Percentiles rank a stretch among this genome's conserved stretches.
phyloP scores from a whole-genome alignment of 2,113 vertebrate genomes.

The Pterophyllum scalare region DNA sequence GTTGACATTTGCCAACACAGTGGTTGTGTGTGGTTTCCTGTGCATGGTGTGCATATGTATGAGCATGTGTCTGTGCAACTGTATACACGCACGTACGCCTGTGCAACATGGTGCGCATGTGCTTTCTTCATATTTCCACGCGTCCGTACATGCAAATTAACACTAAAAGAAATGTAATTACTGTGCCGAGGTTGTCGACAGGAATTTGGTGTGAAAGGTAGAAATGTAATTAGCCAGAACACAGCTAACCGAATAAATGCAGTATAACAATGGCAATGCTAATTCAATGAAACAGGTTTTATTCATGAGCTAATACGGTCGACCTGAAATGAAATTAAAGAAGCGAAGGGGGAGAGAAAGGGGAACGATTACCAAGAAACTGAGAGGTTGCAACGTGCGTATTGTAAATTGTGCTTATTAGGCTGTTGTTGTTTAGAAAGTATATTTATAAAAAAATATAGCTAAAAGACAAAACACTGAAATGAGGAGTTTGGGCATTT shows the following conservation, averaged over 20 bases:
- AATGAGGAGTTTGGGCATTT: neutral
- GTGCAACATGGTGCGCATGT: neutral
- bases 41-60: neutral
- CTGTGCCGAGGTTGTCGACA: constrained; percentile 3
- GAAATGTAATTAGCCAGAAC: constrained; percentile 55
- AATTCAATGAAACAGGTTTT: constrained; percentile 35
- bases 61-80: constrained; percentile 15
- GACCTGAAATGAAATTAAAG: constrained; percentile 43
- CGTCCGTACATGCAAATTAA: constrained; percentile 24
- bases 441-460: neutral
- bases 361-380: constrained; percentile 9
- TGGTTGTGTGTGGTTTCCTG: constrained; percentile 8
- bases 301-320: constrained; percentile 29
- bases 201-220: constrained; percentile 24
- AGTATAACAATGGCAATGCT: constrained; percentile 31
- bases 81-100: neutral
- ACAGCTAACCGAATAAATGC: constrained; percentile 22
- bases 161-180: constrained; percentile 51
- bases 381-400: neutral
- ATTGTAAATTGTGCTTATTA: constrained; percentile 2
- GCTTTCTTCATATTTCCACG: constrained; percentile 1
- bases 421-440: neutral
- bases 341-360: neutral
- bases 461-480: neutral
- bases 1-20: constrained; percentile 50